Base-by-base conservation (phyloP, 1,140 invertebrate species). In the Eriocheir sinensis region DNA sequence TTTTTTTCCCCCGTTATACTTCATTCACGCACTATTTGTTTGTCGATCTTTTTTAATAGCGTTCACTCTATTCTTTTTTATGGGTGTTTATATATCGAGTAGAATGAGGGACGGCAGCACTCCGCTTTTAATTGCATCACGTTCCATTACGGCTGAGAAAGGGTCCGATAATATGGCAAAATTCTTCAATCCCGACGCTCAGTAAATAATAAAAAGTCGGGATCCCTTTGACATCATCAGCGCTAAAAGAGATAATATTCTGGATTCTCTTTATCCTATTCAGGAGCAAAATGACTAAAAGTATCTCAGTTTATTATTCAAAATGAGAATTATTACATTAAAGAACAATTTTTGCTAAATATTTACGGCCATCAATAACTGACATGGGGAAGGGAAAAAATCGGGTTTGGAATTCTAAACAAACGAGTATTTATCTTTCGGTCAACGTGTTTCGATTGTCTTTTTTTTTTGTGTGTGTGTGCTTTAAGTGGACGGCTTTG, bases 261-360 rank as follows among this genome's bases (percentile, higher is more conserved):
- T 72, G 60, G 60, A 72, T 72, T 72, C 60, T 72, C 60, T 72
- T 72, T 72, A 72, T 72, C 60, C 60, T 72, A 72, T 72, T 72
- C 60, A 72, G 60, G 60, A 27, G 60, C 60, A 72, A 72, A 72
- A 72, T 72, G 60, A n/a, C 60, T 72, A 72, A 72, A 72, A 72
- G 60, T n/a, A 72, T 72, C 60, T 72, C 60, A 72, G 60, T 72
- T 72, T 72, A 72, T 72, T 72, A 72, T 72, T 72, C 60, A 72
- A 27, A 72, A 72, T 72, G 60, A 72, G 60, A 72, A 72, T n/a
- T 72, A 72, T 72, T n/a, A 72, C 60, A 72, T 72, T 72, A 72
- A 72, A 72, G 60, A 72, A 72, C 60, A 72, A 72, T 72, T 72
- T 72, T 72, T 72, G 60, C 21, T 72, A 21, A 72, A 72, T 72